Evolutionary conservation across 2,797 vertebrate species (phyloP), one percentile per base, ranked within the genome.

Genomic region (Poecilia gillii): DNA sequence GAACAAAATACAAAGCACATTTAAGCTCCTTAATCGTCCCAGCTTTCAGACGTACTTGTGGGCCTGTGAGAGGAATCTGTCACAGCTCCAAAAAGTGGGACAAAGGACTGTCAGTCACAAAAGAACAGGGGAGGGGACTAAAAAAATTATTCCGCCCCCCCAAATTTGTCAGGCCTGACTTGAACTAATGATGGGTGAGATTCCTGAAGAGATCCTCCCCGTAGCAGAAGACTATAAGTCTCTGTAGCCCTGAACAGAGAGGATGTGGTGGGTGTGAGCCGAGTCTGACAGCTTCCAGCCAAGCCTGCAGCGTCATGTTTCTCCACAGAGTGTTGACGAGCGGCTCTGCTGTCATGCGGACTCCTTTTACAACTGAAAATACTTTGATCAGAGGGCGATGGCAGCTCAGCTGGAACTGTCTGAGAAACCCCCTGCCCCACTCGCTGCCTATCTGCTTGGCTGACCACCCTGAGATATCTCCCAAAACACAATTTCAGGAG

Each of bases 361-460:
- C 81, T 28, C 84, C 0, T 43, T 71, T 77, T 77, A 41, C 80
- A 51, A 49, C 77, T 43, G 53, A 73, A 79, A 82, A 81, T 41
- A 36, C 76, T 85, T 80, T 81, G 77, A 86, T 81, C 82, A 72
- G 79, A 70, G 74, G 79, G 81, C 8, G 76, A 80, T 57, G 77
- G 82, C 71, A 85, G 39, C 87, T 90, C 83, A 84, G 85, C 88
- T 66, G 79, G 83, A 89, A 80, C 82, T 78, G 84, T 85, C 47
- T 75, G 73, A 43, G 39, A 75, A n/a, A 57, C 39, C 25, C 49
- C 73, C 20, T 55, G 23, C 36, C 5, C 36, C 33, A 59, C 25
- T 28, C n/a, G 8, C 71, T 14, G 3, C 36, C 75, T 59, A 39
- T 68, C 64, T 68, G 64, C 39, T 70, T 45, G 66, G 66, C 36